Conservation (phyloP, 2,888 invertebrate genomes). For the Gymnocheta viridis region DNA sequence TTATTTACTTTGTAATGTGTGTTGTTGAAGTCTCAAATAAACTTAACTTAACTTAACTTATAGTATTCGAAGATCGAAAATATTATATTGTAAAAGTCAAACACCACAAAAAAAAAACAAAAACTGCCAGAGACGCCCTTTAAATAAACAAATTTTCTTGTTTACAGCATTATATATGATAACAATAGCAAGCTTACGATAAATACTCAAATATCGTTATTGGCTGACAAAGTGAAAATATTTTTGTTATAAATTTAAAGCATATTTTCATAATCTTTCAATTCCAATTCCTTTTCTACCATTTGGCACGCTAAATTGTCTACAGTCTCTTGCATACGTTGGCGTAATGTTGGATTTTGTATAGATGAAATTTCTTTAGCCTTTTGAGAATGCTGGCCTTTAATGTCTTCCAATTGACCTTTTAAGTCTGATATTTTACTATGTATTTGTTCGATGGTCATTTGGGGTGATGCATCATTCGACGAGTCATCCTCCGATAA, state of each 20-base stretch:
- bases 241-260: slow-evolving; percentile 70
- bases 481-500: slow-evolving; percentile 78
- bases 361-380: slow-evolving; percentile 92
- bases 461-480: slow-evolving; percentile 75
- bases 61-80: too few species aligned
- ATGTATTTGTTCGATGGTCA: slow-evolving; percentile 83
- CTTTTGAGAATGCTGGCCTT: slow-evolving; percentile 88
- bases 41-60: too few species aligned
- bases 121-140: too few species aligned
- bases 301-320: slow-evolving; percentile 91
- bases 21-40: too few species aligned
- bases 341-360: slow-evolving; percentile 91
- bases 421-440: slow-evolving; percentile 88
- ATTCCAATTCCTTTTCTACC: slow-evolving; percentile 89
- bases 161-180: too few species aligned
- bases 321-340: slow-evolving; percentile 91
- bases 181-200: too few species aligned
- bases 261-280: slow-evolving; percentile 80
- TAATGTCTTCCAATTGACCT: slow-evolving; percentile 89
- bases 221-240: background rate
- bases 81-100: too few species aligned
- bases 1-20: too few species aligned
- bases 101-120: too few species aligned
- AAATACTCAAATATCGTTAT: too few species aligned
- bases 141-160: too few species aligned